Evolutionary conservation across 2,113 vertebrate species (phyloP).

Genomic region (Platysternon megacephalum): DNA sequence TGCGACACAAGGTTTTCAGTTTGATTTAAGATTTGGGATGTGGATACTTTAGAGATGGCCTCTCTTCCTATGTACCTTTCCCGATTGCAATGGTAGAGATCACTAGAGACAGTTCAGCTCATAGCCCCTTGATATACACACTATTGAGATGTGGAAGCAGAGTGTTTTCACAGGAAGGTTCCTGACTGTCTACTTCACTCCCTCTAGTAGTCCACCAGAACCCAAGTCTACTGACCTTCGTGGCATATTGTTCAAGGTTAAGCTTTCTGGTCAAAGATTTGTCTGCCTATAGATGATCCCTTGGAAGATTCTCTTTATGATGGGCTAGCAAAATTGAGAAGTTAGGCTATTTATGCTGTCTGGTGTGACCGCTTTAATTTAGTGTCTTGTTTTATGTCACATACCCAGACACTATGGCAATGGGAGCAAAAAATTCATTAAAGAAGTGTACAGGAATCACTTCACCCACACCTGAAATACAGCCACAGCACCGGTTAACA

Average conservation of each 20-base stretch:
- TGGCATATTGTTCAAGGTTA: neutral
- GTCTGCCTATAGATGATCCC: neutral
- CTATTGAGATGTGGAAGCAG: neutral
- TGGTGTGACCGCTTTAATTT: neutral
- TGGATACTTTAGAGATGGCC: neutral
- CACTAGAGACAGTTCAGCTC: neutral
- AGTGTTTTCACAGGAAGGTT: neutral
- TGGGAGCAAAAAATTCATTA: constrained; percentile 6
- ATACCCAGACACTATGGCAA: neutral
- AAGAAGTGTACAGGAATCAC: neutral
- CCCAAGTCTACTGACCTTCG: neutral
- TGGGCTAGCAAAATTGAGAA: neutral
- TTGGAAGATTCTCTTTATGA: neutral
- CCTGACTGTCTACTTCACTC: neutral
- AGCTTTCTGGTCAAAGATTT: neutral
- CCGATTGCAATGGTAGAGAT: neutral
- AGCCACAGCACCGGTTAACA: constrained; percentile 10
- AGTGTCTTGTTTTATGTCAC: neutral
- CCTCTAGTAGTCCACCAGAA: neutral
- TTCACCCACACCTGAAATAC: neutral
- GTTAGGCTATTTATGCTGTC: neutral
- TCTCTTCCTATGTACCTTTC: neutral
- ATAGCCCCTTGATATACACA: neutral
- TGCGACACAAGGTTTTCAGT: neutral
- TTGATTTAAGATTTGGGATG: constrained; percentile 40